Conservation (phyloP, 2,113 vertebrate genomes). For the Prinia subflava region DNA sequence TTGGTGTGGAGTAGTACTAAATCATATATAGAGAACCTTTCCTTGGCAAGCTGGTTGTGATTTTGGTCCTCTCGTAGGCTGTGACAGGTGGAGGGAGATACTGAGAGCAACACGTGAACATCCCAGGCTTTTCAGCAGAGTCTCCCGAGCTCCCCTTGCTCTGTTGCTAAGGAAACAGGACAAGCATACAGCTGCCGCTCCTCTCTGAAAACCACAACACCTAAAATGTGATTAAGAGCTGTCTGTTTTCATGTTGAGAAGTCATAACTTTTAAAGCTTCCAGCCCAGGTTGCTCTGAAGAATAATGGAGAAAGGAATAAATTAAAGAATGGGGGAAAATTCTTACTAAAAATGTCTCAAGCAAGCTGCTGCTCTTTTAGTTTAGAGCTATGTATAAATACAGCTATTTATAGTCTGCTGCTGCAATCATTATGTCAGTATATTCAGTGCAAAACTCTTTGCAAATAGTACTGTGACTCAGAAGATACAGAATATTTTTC, state of each 20-base stretch:
- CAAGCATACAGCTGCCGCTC: background rate
- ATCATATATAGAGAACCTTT: background rate
- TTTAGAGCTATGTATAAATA: slow-evolving; percentile 40
- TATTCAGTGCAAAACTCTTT: slow-evolving; percentile 24
- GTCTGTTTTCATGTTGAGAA: slow-evolving; percentile 34
- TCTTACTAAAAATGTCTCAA: slow-evolving; percentile 32
- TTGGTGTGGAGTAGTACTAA: background rate
- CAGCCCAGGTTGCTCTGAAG: background rate
- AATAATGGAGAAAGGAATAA: slow-evolving; percentile 40
- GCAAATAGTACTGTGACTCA: slow-evolving; percentile 30
- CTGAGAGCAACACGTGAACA: background rate
- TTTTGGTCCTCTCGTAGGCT: background rate
- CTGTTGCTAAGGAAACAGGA: slow-evolving; percentile 68
- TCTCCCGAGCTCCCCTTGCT: slow-evolving; percentile 17
- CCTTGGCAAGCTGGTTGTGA: background rate
- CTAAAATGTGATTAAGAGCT: slow-evolving; percentile 41
- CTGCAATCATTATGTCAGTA: slow-evolving; percentile 35
- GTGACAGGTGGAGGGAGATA: slow-evolving; percentile 2
- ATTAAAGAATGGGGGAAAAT: background rate
- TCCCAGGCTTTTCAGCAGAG: background rate
- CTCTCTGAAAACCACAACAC: slow-evolving; percentile 2
- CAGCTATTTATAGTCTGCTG: slow-evolving; percentile 54
- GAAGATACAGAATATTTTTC: background rate
- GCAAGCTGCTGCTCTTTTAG: slow-evolving; percentile 38
- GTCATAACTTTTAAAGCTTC: slow-evolving; percentile 26